Base-by-base conservation (phyloP, 2,888 invertebrate genomes). In the Pseudolycoriella hygida region DNA sequence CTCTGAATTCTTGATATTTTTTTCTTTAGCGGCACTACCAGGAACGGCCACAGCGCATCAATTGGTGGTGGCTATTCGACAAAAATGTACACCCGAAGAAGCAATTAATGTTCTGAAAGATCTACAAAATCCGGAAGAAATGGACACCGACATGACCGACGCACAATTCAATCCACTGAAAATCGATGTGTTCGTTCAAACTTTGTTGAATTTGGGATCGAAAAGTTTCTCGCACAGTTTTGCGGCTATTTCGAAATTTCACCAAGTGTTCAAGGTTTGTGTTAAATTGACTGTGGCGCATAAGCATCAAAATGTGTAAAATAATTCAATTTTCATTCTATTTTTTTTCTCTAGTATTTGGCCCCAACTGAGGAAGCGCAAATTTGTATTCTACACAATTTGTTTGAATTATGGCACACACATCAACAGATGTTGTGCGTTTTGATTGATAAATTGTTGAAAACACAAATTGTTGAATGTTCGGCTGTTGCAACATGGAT, bases 141-240 rank as follows among this genome's bases (percentile, higher is more conserved):
- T 66, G 43, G 67, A 67, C 49, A 66, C 62, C 58, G 70, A 76
- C 41, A 71, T 74, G 49, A 76, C 75, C 46, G 76, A 79, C 42
- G 75, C 77, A 42, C 73, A 80, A 3, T 88, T 86, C 63, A 92
- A 93, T 69, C 88, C 92, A 0, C 66, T 93, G 43, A 92, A 93
- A 68, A 93, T 98, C 44, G 94, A 96, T 59, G 89, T 97, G 1
- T 96, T 96, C 60, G 88, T 92, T n/a, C 92, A 94, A 59, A 92
- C 92, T 0, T 63, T 98, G 43, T 72, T 98, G 4, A 86, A 90
- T 61, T 70, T 96, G 47, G 97, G 94, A 31, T 86, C 87, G 43
- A 98, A 97, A 67, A 94, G 96, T 54, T 93, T 97, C 62, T 94
- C 94, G 48, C 98, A 98, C 60, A 90, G 93, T 54, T 96, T 97